Conservation (phyloP, 64 coral and sea anemone species). For the Stylophora pistillata region DNA sequence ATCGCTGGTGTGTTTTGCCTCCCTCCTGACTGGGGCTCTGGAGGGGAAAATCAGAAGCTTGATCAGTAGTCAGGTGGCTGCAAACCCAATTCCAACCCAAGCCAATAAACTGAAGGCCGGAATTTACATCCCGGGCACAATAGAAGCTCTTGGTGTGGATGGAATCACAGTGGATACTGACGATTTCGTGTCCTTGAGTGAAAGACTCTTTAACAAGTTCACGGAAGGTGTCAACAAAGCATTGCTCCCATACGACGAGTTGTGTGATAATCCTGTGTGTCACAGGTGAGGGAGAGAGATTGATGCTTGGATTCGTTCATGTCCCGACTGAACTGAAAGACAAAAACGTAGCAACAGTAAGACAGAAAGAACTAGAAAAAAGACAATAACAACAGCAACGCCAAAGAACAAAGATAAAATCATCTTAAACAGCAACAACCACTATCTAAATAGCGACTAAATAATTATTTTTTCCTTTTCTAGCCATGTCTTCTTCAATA, state of each 20-base stretch:
- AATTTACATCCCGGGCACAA: slow-evolving; percentile 10
- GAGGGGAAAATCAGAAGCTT: slow-evolving; percentile 52
- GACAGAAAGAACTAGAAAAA: too few relatives aligned
- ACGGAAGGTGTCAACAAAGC: neutral
- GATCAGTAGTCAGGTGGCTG: slow-evolving; percentile 51
- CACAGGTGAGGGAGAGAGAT: slow-evolving; percentile 26
- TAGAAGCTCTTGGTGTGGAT: slow-evolving; percentile 20
- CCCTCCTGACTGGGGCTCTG: slow-evolving; percentile 48
- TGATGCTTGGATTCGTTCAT: too few relatives aligned
- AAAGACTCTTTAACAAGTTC: slow-evolving; percentile 33
- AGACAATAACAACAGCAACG: too few relatives aligned
- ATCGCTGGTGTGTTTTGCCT: slow-evolving; percentile 38
- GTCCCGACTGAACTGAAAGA: too few relatives aligned
- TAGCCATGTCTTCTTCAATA: too few relatives aligned
- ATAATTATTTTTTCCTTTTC: too few relatives aligned
- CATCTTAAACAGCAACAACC: too few relatives aligned
- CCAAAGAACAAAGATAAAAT: too few relatives aligned
- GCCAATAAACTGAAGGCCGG: slow-evolving; percentile 38
- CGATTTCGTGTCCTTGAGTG: slow-evolving; percentile 16
- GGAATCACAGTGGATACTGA: slow-evolving; percentile 60
- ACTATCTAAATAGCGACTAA: too few relatives aligned
- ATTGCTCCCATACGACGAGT: slow-evolving; percentile 27
- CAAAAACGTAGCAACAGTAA: too few relatives aligned
- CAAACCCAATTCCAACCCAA: slow-evolving; percentile 5
- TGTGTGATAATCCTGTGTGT: slow-evolving; percentile 59